phyloP scores from a whole-genome alignment of 64 coral and sea anemone genomes.

The Pocillopora verrucosa region DNA sequence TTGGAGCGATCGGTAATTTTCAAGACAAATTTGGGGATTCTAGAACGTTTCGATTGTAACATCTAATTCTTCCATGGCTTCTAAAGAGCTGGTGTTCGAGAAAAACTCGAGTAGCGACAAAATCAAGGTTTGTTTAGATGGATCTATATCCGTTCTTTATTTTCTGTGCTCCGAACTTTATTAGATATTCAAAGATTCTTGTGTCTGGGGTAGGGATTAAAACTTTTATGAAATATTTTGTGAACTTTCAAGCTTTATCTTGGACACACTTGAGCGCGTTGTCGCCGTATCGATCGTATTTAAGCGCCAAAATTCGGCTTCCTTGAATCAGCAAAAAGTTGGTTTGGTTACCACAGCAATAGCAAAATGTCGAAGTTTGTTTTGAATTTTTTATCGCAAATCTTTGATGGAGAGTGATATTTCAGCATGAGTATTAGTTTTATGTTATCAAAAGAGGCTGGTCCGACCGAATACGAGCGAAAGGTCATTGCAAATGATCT shows the following conservation, averaged over 20 bases:
- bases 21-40: slow-evolving; percentile 5
- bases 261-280: neutral
- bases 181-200: neutral
- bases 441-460: slow-evolving; percentile 21
- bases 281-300: neutral
- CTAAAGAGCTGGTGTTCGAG: slow-evolving; percentile 1
- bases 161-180: neutral
- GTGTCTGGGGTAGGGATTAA: neutral
- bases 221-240: neutral
- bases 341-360: neutral
- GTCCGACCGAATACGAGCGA: neutral
- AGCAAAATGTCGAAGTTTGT: neutral
- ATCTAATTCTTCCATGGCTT: slow-evolving; percentile 1
- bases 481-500: slow-evolving; percentile 34
- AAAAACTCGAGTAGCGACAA: neutral
- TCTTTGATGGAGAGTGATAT: neutral
- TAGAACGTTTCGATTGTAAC: neutral
- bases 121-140: slow-evolving; percentile 32
- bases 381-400: neutral
- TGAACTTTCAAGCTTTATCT: neutral
- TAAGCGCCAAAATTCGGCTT: neutral
- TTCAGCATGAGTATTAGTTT: slow-evolving; percentile 9
- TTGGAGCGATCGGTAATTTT: neutral
- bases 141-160: neutral
- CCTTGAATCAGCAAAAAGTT: neutral